Percentiles rank a stretch among this genome's conserved stretches.
Evolutionary conservation across 2,113 vertebrate species (phyloP).

Genomic region (Emydura subglobosa): DNA sequence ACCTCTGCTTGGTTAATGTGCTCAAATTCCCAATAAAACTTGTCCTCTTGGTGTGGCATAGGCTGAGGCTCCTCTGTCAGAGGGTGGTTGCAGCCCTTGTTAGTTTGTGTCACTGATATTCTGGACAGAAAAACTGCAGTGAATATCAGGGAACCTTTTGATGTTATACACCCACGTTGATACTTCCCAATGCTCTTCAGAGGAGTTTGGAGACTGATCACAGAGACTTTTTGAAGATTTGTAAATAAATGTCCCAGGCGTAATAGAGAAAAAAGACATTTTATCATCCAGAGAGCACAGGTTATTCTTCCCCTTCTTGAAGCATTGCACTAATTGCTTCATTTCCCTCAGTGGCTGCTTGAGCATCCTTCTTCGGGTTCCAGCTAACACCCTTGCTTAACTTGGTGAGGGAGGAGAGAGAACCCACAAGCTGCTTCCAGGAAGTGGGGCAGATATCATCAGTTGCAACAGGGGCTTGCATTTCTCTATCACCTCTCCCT

Average conservation of each 20-base stretch:
- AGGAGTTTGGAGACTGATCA: not conserved
- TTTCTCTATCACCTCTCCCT: not conserved
- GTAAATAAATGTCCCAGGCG: not conserved
- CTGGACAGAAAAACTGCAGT: not conserved
- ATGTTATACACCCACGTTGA: not conserved
- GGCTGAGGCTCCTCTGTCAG: not conserved
- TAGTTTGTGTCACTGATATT: not conserved
- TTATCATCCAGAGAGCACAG: not conserved
- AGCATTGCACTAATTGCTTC: not conserved
- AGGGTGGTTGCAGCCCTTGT: not conserved
- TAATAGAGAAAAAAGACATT: not conserved
- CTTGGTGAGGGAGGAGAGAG: not conserved
- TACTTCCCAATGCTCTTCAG: not conserved
- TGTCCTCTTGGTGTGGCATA: slow-evolving; percentile 22
- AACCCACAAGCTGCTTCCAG: not conserved
- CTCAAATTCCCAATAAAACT: slow-evolving; percentile 50
- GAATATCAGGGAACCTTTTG: not conserved
- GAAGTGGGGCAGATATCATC: not conserved
- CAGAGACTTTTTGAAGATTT: not conserved
- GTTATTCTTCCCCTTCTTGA: not conserved
- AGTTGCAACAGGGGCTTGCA: not conserved
- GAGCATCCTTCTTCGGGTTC: not conserved
- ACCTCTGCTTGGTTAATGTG: slow-evolving; percentile 41
- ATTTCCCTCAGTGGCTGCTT: slow-evolving; percentile 14
- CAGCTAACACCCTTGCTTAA: not conserved